A percentile compares a stretch with the other conserved stretches of the same genome.
Evolutionary conservation across 2,113 vertebrate genomes (phyloP).

Genomic region (Lipophrys pholis): DNA sequence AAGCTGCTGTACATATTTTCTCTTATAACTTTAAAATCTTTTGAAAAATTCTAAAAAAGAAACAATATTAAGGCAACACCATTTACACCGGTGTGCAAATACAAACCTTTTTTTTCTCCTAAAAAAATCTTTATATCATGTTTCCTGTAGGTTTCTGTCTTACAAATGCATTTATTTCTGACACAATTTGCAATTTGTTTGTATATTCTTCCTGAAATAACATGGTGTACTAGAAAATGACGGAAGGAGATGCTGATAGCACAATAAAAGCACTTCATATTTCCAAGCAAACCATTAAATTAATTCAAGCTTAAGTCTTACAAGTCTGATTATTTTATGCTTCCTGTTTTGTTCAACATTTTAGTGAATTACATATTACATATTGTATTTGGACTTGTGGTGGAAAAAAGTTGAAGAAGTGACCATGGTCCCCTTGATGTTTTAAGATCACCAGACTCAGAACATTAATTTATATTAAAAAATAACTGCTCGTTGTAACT

Average conservation of each 20-base stretch:
- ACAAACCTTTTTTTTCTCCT: slow-evolving; percentile 34
- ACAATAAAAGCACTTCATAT: too few species aligned
- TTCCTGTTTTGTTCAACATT: not conserved
- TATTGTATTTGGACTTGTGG: not conserved
- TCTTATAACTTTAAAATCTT: not conserved
- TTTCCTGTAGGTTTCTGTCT: slow-evolving; percentile 9
- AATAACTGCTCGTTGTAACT: too few species aligned
- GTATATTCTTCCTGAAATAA: too few species aligned
- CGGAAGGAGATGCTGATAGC: not conserved
- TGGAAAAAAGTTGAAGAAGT: not conserved
- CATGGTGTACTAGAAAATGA: not conserved
- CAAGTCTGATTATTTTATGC: not conserved
- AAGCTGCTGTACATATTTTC: slow-evolving; percentile 6
- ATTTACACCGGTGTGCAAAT: slow-evolving; percentile 25
- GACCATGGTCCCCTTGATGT: not conserved
- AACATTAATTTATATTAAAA: not conserved
- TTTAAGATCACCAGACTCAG: not conserved
- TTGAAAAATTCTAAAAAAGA: slow-evolving; percentile 25
- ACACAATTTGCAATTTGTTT: slow-evolving; percentile 40
- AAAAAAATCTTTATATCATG: slow-evolving; percentile 18
- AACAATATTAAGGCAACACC: slow-evolving; percentile 5
- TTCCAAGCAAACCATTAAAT: not conserved
- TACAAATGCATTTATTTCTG: slow-evolving; percentile 13
- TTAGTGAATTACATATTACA: not conserved
- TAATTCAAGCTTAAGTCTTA: not conserved